Conservation (phyloP, 2,888 invertebrate species). For the Drosophila anomalipes region DNA sequence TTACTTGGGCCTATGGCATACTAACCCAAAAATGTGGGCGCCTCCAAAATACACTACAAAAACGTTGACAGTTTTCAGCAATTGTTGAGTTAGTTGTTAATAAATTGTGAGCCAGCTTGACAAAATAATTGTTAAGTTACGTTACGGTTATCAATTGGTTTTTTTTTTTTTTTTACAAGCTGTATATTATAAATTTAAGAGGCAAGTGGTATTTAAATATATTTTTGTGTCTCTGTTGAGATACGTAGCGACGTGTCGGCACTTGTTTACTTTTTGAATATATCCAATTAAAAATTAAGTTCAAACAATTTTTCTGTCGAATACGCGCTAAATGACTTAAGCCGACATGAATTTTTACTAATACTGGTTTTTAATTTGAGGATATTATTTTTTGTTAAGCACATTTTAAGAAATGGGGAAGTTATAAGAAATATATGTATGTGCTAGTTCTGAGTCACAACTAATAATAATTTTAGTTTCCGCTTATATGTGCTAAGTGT, state of each 20-base stretch:
- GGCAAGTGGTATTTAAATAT: conserved; percentile 1
- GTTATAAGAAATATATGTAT: not conserved
- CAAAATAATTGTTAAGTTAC: conserved; percentile 26
- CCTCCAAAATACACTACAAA: conserved; percentile 4
- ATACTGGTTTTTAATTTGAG: conserved; percentile 47
- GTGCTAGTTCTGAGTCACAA: not conserved
- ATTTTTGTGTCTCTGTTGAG: not conserved
- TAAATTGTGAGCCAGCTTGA: conserved; percentile 26
- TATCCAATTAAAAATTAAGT: conserved; percentile 17
- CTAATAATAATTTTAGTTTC: not conserved
- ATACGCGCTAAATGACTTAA: conserved; percentile 34
- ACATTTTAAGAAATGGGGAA: conserved; percentile 9
- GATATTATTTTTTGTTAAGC: conserved; percentile 7
- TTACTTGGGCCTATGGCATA: conserved; percentile 3
- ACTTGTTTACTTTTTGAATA: conserved; percentile 10
- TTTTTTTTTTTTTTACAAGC: conserved; percentile 27
- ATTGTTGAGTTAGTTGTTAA: conserved; percentile 15
- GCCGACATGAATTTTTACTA: conserved; percentile 32
- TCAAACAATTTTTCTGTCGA: conserved; percentile 12
- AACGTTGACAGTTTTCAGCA: conserved; percentile 4
- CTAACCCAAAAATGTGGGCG: conserved; percentile 22
- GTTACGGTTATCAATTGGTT: conserved; percentile 27
- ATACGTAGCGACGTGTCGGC: not conserved
- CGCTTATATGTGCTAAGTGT: not conserved
- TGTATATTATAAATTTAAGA: conserved; percentile 10